Evolutionary conservation across 2,888 invertebrate species (phyloP), one percentile per base, ranked within the genome.

Genomic region (Atrina japonica): DNA sequence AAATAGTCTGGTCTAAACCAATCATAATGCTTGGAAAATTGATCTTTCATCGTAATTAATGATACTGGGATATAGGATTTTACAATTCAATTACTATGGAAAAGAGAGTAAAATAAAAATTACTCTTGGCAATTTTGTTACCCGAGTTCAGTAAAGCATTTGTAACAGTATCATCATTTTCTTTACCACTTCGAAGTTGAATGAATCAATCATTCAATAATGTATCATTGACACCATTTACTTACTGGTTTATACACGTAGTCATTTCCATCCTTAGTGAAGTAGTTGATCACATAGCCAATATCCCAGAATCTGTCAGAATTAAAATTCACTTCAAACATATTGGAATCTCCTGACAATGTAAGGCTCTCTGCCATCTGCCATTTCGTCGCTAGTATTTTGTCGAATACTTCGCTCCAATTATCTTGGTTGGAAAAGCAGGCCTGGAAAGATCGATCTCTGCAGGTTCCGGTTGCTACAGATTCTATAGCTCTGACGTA

Each of bases 401-500:
- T 58, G 11, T 66, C 63, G 68, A 84, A 82, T 47, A 83, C 58
- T 11, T 71, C 70, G n/a, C 78, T 74, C 52, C 78, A 52, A 53
- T 72, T 63, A 11, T 35, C 23, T 25, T 60, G n/a, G 5, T 58
- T 45, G 5, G 55, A 53, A 60, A 76, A 70, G 53, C 77, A 81
- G 11, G 64, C 65, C 0, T 66, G 21, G 25, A 78, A 77, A 2
- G 76, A 52, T 27, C 56, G 18, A 0, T 56, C 29, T 27, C 64
- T 58, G 45, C 76, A 73, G 16, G 65, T 30, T 0, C 63, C 56
- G 7, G 59, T 69, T n/a, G 63, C 41, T 64, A 81, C 75, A 40
- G 78, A 70, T 27, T 80, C 71, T 9, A 90, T 71, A 0, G 86
- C 87, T 30, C 78, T 81, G 0, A 84, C 85, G 5, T 86, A 76